Percentiles rank a stretch among this genome's conserved stretches.
These are phyloP conservation scores for Euphysa ruthae DNA, from an alignment of 30 jellyfish, hydroid and myxozoan genomes.

Conservation along the genomic window DNA sequence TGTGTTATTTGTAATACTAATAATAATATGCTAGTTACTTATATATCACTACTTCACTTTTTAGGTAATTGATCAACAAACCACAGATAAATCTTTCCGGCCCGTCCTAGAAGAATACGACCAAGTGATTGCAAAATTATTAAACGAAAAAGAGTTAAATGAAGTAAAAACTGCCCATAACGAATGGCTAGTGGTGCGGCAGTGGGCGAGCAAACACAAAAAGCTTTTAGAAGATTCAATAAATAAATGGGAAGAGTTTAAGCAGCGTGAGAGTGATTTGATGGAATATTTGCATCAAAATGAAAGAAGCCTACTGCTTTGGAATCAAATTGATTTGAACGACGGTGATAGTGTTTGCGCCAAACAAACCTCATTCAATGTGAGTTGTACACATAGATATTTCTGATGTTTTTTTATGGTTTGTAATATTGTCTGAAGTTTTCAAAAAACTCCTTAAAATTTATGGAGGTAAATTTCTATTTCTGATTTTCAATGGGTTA, in stretches of 20 bases:
- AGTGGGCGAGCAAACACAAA: slow-evolving; percentile 62
- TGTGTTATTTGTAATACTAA: too few relatives aligned
- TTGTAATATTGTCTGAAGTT: too few relatives aligned
- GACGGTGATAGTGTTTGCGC: slow-evolving; percentile 72
- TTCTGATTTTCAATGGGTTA: too few relatives aligned
- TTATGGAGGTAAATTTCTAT: too few relatives aligned
- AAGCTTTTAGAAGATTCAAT: slow-evolving; percentile 42
- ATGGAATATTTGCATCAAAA: slow-evolving; percentile 65
- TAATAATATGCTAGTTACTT: too few relatives aligned
- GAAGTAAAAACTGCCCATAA: slow-evolving; percentile 55
- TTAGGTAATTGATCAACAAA: slow-evolving; percentile 56
- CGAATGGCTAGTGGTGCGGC: slow-evolving; percentile 58
- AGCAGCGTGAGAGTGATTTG: slow-evolving; percentile 52
- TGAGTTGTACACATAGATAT: too few relatives aligned
- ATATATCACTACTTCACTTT: too few relatives aligned
- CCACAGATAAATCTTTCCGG: slow-evolving; percentile 36
- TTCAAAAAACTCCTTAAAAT: too few relatives aligned
- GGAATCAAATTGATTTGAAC: slow-evolving; percentile 73
- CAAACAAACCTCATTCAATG: too few relatives aligned
- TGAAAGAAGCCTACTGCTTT: slow-evolving; percentile 42
- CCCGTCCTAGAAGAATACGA: slow-evolving; percentile 35
- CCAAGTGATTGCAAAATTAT: slow-evolving; percentile 14
- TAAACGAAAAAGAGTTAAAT: slow-evolving; percentile 22
- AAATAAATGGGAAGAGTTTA: slow-evolving; percentile 70
- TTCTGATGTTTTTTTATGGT: too few relatives aligned